Conservation (phyloP, 1,140 invertebrate genomes). For the Hestina assimilis region DNA sequence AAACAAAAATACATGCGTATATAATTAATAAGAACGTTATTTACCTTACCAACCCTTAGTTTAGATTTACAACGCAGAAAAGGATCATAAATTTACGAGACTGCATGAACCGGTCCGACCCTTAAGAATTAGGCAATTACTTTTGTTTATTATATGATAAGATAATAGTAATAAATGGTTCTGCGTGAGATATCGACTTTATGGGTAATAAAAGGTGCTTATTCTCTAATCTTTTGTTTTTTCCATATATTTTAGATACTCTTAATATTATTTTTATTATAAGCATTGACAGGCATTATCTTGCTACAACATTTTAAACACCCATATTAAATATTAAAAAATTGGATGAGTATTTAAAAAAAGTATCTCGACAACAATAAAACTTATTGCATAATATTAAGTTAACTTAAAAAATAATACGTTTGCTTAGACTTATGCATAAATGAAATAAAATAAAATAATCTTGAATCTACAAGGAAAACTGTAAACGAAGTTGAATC, state of each 20-base stretch:
- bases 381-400: background rate
- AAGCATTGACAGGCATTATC: too few species aligned
- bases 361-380: too few species aligned
- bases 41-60: conserved; percentile 39
- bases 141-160: conserved; percentile 54
- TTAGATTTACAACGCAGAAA: conserved; percentile 43
- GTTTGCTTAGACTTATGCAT: background rate
- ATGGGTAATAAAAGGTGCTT: conserved; percentile 16
- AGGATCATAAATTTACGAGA: conserved; percentile 53
- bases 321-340: too few species aligned
- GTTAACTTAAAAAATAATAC: background rate
- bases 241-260: background rate
- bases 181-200: conserved; percentile 21
- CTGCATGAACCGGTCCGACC: conserved; percentile 32
- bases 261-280: too few species aligned
- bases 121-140: conserved; percentile 58
- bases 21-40: conserved; percentile 45
- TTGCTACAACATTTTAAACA: too few species aligned
- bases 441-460: conserved; percentile 4
- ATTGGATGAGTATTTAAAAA: too few species aligned
- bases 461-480: conserved; percentile 3
- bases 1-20: conserved; percentile 19
- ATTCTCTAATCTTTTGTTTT: background rate
- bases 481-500: background rate
- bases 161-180: conserved; percentile 40